Conservation (phyloP, 2,888 invertebrate species). For the Thymelicus sylvestris region DNA sequence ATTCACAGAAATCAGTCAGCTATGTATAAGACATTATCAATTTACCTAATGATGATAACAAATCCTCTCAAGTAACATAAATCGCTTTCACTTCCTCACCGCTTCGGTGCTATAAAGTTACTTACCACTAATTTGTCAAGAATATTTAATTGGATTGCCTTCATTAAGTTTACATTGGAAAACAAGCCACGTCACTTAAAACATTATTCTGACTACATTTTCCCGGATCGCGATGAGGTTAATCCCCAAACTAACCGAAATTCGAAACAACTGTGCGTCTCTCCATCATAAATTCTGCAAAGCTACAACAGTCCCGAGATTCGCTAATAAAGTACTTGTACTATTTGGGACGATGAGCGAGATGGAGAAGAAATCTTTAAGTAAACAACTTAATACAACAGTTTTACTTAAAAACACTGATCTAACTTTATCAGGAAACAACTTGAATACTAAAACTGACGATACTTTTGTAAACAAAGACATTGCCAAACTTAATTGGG, state of each 20-base stretch:
- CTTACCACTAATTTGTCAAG: constrained; percentile 8
- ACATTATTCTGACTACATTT: constrained; percentile 28
- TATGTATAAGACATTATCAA: no score
- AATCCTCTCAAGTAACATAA: not conserved
- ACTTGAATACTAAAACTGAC: not conserved
- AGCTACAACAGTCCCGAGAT: constrained; percentile 51
- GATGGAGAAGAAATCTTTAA: not conserved
- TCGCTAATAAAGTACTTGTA: constrained; percentile 1
- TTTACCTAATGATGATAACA: no score
- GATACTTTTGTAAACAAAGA: not conserved
- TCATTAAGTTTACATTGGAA: constrained; percentile 25
- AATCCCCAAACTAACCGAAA: constrained; percentile 37
- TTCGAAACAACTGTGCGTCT: constrained; percentile 37
- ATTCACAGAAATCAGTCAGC: no score
- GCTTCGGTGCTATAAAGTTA: not conserved
- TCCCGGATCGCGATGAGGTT: constrained; percentile 35
- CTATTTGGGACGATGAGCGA: not conserved
- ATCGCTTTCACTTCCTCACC: not conserved
- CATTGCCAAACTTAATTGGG: no score
- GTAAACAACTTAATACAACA: not conserved
- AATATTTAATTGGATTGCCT: constrained; percentile 4
- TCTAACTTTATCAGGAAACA: not conserved
- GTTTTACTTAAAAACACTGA: not conserved
- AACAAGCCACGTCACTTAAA: constrained; percentile 29
- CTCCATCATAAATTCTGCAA: constrained; percentile 54